phyloP scores from a whole-genome alignment of 2,888 invertebrate species.

The Agrotis exclamationis region DNA sequence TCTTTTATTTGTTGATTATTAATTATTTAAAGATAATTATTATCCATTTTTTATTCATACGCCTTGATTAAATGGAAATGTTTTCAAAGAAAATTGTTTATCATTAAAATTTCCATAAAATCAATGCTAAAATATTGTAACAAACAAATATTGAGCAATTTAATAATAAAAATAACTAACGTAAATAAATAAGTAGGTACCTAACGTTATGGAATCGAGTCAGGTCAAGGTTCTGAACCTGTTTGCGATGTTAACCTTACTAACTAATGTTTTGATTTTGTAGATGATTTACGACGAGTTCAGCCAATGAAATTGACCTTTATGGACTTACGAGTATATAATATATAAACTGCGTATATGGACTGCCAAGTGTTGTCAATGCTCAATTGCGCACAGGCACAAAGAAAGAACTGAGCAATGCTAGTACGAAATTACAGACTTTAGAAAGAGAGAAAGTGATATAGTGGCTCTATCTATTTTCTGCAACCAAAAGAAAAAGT shows the following conservation, averaged over 20 bases:
- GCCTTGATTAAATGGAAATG: conserved; percentile 13
- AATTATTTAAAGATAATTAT: no score
- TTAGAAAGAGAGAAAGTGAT: no score
- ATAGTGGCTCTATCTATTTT: no score
- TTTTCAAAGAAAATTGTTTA: conserved; percentile 18
- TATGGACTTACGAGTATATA: no score
- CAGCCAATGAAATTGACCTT: no score
- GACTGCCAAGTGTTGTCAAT: no score
- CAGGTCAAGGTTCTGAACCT: conserved; percentile 41
- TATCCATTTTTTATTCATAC: conserved; percentile 8
- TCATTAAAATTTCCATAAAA: conserved; percentile 16
- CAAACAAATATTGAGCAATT: conserved; percentile 37
- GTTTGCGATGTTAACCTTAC: conserved; percentile 30
- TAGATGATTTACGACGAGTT: not conserved
- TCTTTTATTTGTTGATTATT: no score
- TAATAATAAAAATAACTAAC: conserved; percentile 15
- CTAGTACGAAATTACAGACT: no score
- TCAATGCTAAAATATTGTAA: conserved; percentile 34
- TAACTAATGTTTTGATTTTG: not conserved
- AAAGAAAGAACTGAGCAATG: no score
- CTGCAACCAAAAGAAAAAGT: no score
- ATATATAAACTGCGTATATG: no score
- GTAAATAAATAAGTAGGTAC: conserved; percentile 3
- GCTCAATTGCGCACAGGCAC: no score
- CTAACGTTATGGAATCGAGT: conserved; percentile 23